Conservation (phyloP, 2,888 invertebrate genomes). For the Lingula anatina region DNA sequence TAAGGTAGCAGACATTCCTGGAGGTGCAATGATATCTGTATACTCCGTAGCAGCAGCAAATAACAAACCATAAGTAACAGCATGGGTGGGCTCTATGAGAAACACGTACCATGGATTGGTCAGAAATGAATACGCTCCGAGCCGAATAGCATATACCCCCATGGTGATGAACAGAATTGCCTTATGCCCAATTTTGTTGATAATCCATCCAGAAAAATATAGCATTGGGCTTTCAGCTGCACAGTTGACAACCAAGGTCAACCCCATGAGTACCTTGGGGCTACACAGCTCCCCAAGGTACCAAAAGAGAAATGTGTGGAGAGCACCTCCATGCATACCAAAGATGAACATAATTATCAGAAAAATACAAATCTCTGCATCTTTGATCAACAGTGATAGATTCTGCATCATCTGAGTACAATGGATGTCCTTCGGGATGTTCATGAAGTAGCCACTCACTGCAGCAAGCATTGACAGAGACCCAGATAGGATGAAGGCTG, state of each 20-base stretch:
- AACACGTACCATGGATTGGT: conserved; percentile 78
- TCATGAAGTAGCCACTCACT: conserved; percentile 58
- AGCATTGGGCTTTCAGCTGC: conserved; percentile 51
- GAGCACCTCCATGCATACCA: conserved; percentile 84
- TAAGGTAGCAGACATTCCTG: too few relatives aligned
- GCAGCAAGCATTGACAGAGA: conserved; percentile 68
- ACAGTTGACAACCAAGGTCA: conserved; percentile 34
- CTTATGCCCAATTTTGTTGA: conserved; percentile 68
- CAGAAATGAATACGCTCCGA: conserved; percentile 74
- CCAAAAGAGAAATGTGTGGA: conserved; percentile 81
- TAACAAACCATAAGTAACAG: conserved; percentile 84
- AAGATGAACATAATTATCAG: conserved; percentile 75
- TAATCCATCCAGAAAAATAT: conserved; percentile 77
- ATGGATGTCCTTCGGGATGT: conserved; percentile 20
- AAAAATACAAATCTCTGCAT: conserved; percentile 75
- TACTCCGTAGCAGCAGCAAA: conserved; percentile 90
- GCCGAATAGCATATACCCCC: conserved; percentile 72
- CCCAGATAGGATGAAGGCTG: conserved; percentile 50
- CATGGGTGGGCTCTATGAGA: conserved; percentile 80
- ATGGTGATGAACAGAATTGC: conserved; percentile 80
- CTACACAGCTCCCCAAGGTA: conserved; percentile 60
- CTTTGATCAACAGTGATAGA: conserved; percentile 68
- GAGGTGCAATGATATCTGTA: too few relatives aligned
- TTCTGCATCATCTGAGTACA: conserved; percentile 62
- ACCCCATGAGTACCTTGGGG: conserved; percentile 31